Conservation (phyloP, 2,113 vertebrate genomes). For the Oncorhynchus clarkii region DNA sequence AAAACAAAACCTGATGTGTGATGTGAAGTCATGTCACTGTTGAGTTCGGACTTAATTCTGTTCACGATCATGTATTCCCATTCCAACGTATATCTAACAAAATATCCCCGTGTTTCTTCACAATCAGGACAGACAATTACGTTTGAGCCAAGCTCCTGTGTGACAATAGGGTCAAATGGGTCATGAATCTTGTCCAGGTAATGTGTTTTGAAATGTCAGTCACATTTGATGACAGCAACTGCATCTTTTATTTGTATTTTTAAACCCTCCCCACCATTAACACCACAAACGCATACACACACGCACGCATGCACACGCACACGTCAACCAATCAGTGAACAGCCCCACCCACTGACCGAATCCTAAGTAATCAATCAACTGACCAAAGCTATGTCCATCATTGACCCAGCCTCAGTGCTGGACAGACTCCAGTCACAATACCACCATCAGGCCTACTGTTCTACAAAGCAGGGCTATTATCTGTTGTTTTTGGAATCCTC, state of each 20-base stretch:
- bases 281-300: neutral
- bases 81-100: neutral
- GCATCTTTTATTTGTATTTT: slow-evolving; percentile 31
- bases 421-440: slow-evolving; percentile 22
- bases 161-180: too few relatives aligned
- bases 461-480: slow-evolving; percentile 38
- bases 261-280: too few relatives aligned
- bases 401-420: neutral
- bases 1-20: slow-evolving; percentile 53
- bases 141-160: too few relatives aligned
- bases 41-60: neutral
- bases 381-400: slow-evolving; percentile 20
- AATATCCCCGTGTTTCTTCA: neutral
- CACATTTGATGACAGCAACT: neutral
- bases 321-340: neutral
- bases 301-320: neutral
- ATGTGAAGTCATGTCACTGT: slow-evolving; percentile 40
- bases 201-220: too few relatives aligned
- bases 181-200: too few relatives aligned
- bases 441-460: neutral
- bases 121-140: neutral
- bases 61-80: neutral
- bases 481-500: slow-evolving; percentile 54
- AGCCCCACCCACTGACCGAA: slow-evolving; percentile 19
- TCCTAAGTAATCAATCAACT: slow-evolving; percentile 20